phyloP scores from a whole-genome alignment of 2,888 invertebrate species.

The Nipponacmea schrenckii region DNA sequence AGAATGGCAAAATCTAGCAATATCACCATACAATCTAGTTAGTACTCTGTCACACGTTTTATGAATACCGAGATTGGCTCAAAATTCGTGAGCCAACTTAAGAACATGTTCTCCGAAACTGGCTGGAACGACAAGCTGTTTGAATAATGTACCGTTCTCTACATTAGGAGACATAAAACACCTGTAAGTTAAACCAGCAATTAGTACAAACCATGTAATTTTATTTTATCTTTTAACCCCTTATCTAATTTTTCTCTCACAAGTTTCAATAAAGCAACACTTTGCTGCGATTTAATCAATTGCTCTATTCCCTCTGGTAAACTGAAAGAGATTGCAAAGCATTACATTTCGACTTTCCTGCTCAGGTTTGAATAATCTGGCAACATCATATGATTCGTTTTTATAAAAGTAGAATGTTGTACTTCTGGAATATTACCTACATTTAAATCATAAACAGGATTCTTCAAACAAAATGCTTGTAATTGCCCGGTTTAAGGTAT shows the following conservation, averaged over 20 bases:
- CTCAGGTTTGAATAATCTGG: neutral
- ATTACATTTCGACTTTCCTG: neutral
- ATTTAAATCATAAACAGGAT: no score
- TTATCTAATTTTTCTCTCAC: neutral
- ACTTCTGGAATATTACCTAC: no score
- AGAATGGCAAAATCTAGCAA: conserved; percentile 30
- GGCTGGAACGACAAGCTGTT: neutral
- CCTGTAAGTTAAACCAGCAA: neutral
- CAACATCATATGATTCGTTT: no score
- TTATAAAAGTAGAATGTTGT: no score
- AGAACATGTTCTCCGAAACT: neutral
- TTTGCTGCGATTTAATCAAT: no score
- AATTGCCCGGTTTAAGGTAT: no score
- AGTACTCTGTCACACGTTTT: neutral
- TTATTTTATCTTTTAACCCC: neutral
- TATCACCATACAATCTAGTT: conserved; percentile 3
- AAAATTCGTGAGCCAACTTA: neutral
- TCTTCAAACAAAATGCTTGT: no score
- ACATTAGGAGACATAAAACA: neutral
- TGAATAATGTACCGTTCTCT: neutral
- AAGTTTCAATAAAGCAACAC: neutral
- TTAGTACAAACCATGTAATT: neutral
- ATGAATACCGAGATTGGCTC: neutral
- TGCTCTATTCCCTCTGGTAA: neutral
- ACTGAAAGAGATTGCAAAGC: neutral